These are phyloP conservation scores for Enteromius anoplus DNA, from an alignment of 2,797 vertebrate genomes.

Conservation along the genomic window DNA sequence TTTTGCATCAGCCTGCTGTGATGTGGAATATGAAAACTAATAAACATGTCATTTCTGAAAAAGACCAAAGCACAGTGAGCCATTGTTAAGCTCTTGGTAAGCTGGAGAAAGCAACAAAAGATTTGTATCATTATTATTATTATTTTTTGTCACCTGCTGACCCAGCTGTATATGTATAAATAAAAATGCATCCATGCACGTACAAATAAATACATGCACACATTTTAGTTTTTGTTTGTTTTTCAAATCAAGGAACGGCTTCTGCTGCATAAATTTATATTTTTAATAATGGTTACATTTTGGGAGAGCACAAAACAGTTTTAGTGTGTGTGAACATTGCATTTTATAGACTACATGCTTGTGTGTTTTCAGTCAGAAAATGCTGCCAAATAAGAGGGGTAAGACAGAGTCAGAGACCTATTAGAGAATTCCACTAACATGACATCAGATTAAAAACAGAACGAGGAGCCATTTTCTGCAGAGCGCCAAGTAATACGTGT, in stretches of 20 bases:
- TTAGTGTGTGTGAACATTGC: background rate
- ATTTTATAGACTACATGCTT: conserved; percentile 11
- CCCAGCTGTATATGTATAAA: too few relatives aligned
- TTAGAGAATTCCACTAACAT: conserved; percentile 59
- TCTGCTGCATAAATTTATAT: background rate
- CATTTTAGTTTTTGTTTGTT: background rate
- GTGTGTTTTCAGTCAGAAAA: conserved; percentile 7
- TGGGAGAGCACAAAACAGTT: background rate
- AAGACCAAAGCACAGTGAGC: conserved; percentile 2
- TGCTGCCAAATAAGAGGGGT: conserved; percentile 38
- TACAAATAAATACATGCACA: background rate
- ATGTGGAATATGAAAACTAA: background rate
- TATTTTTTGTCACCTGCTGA: background rate
- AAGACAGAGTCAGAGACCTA: conserved; percentile 12
- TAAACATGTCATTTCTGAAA: conserved; percentile 6
- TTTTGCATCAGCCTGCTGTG: background rate
- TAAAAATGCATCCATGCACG: background rate
- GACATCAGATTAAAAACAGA: conserved; percentile 55
- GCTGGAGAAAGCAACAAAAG: background rate
- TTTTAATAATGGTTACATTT: background rate
- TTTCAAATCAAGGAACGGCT: background rate
- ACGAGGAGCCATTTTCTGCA: conserved; percentile 33
- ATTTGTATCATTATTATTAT: too few relatives aligned
- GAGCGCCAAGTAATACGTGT: conserved; percentile 33
- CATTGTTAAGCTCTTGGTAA: background rate